Evolutionary conservation across 2,113 vertebrate genomes (phyloP).

Genomic region (Chunga burmeisteri): DNA sequence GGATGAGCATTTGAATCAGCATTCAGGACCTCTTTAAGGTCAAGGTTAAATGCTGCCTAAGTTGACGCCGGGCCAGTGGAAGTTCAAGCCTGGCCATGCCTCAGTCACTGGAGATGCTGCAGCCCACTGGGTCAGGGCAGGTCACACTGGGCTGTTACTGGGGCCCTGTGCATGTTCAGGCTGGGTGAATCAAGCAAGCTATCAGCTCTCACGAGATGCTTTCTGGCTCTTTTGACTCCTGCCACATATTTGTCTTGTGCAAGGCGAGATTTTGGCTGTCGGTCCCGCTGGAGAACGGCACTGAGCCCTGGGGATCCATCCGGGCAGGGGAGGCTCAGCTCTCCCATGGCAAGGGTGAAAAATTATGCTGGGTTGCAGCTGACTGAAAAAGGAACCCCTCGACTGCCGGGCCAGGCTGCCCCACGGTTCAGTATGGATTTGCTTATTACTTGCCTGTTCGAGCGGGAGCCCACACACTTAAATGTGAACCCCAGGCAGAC

Average conservation of each 20-base stretch:
- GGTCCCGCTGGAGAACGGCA: background rate
- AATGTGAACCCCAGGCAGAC: background rate
- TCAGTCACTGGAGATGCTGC: accelerated
- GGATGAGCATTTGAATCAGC: background rate
- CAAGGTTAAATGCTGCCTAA: background rate
- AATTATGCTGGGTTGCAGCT: background rate
- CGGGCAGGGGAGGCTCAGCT: background rate
- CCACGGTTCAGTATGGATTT: background rate
- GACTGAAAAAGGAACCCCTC: background rate
- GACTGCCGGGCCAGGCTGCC: background rate
- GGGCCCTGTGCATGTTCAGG: background rate
- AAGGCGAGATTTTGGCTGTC: background rate
- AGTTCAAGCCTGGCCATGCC: background rate
- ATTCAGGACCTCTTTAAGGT: background rate
- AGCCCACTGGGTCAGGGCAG: background rate
- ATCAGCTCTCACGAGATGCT: background rate
- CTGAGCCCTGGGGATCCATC: background rate
- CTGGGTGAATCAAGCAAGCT: background rate
- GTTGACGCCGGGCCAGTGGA: background rate
- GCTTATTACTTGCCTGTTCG: background rate
- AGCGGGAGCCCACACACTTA: background rate
- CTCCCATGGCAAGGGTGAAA: background rate
- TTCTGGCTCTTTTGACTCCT: background rate
- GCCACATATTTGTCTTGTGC: background rate
- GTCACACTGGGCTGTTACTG: accelerated